Evolutionary conservation across 1,140 invertebrate species (phyloP).

Genomic region (Contarinia nasturtii): DNA sequence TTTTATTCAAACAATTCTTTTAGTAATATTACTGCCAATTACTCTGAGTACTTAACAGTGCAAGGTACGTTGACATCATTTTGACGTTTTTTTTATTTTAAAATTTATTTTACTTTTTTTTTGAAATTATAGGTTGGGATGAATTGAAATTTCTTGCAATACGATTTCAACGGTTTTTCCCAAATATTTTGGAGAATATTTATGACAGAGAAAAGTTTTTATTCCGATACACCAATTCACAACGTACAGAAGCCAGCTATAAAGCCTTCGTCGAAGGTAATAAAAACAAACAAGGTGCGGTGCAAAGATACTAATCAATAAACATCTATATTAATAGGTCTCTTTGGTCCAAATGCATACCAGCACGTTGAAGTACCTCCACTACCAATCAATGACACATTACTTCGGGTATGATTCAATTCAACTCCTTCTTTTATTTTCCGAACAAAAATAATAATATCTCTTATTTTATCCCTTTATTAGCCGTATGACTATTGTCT

Average conservation of each 20-base stretch:
- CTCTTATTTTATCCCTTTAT: background rate
- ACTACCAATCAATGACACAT: constrained; percentile 11
- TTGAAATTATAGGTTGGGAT: constrained; percentile 29
- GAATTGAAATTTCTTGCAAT: constrained; percentile 36
- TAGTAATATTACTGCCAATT: too few relatives aligned
- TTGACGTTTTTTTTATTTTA: too few relatives aligned
- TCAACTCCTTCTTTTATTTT: background rate
- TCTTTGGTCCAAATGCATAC: constrained; percentile 32
- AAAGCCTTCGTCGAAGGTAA: constrained; percentile 31
- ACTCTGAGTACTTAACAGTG: too few relatives aligned
- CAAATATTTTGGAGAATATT: constrained; percentile 17
- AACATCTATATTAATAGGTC: constrained; percentile 9
- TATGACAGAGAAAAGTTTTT: constrained; percentile 20
- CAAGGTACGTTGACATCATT: too few relatives aligned
- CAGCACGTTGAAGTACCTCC: constrained; percentile 23
- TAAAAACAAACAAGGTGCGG: too few relatives aligned
- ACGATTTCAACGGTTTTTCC: constrained; percentile 33
- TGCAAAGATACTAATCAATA: too few relatives aligned
- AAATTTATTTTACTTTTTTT: too few relatives aligned
- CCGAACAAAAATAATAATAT: too few relatives aligned
- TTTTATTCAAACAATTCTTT: too few relatives aligned
- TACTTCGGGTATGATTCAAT: background rate
- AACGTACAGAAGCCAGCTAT: constrained; percentile 37
- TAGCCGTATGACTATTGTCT: constrained; percentile 24
- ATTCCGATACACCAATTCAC: constrained; percentile 38